These are phyloP conservation scores for Cotesia chilonis DNA, from an alignment of 1,140 invertebrate genomes.

Conservation along the genomic window DNA sequence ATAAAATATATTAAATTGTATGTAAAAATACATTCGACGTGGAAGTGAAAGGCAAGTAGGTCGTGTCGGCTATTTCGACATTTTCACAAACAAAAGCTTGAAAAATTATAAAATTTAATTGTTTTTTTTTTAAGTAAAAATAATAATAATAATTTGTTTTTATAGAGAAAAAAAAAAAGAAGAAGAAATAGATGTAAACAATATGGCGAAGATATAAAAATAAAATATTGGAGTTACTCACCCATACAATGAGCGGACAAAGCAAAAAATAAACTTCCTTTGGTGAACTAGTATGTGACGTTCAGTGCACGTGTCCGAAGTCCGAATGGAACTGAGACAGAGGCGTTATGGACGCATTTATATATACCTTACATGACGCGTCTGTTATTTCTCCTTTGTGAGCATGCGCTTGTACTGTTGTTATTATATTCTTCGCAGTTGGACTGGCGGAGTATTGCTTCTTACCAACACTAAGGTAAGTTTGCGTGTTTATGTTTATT, in stretches of 20 bases:
- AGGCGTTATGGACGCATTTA: slow-evolving; percentile 33
- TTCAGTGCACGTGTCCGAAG: slow-evolving; percentile 53
- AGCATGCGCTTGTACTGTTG: too few relatives aligned
- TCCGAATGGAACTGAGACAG: slow-evolving; percentile 53
- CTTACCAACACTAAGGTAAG: too few relatives aligned
- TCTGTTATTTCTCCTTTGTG: not conserved
- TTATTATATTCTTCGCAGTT: too few relatives aligned
- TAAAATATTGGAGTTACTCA: slow-evolving; percentile 44
- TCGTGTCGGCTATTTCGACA: not conserved
- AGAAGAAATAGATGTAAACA: slow-evolving; percentile 1
- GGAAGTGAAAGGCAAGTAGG: not conserved
- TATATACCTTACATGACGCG: slow-evolving; percentile 37
- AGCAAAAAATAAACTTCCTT: slow-evolving; percentile 64
- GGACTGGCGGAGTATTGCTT: too few relatives aligned
- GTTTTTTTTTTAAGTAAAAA: too few relatives aligned
- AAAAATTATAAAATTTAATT: not conserved
- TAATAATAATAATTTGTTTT: too few relatives aligned
- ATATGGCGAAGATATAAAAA: not conserved
- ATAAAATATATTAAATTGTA: too few relatives aligned
- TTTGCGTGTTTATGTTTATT: too few relatives aligned
- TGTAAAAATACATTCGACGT: too few relatives aligned
- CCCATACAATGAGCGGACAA: slow-evolving; percentile 67
- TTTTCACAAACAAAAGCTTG: not conserved
- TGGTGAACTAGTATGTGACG: slow-evolving; percentile 40
- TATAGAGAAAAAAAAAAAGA: too few relatives aligned